A percentile compares a stretch with the other conserved stretches of the same genome.
These are phyloP conservation scores for Pseudocheirus occidentalis DNA, from an alignment of 2,797 vertebrate genomes.

Conservation along the genomic window DNA sequence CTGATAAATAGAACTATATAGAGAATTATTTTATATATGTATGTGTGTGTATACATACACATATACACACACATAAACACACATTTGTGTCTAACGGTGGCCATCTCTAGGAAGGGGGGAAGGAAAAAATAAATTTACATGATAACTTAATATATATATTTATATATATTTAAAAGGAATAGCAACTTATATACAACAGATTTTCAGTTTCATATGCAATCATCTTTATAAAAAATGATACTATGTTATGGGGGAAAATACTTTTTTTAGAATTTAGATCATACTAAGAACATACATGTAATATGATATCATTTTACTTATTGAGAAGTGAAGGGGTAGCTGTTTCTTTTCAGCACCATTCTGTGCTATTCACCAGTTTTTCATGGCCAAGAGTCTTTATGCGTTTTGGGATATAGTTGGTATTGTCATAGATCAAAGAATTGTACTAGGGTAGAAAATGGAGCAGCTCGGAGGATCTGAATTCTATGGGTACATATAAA, in stretches of 20 bases:
- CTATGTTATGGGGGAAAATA: background rate
- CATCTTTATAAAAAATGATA: too few relatives aligned
- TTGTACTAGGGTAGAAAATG: conserved; percentile 21
- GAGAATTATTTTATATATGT: too few relatives aligned
- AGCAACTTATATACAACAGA: too few relatives aligned
- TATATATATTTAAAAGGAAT: too few relatives aligned
- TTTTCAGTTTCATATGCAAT: too few relatives aligned
- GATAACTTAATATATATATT: too few relatives aligned
- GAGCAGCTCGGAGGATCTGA: conserved; percentile 2
- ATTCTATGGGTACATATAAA: background rate
- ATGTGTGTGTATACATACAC: too few relatives aligned
- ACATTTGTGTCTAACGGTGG: background rate
- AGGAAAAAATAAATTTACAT: too few relatives aligned
- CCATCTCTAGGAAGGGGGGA: too few relatives aligned
- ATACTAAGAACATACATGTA: background rate
- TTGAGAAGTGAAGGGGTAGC: conserved; percentile 34
- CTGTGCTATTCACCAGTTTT: background rate
- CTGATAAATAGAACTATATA: background rate
- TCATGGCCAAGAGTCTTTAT: background rate
- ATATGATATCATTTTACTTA: background rate
- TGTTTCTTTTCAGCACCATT: conserved; percentile 1
- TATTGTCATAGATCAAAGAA: conserved; percentile 32
- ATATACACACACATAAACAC: too few relatives aligned
- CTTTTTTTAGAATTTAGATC: conserved; percentile 19
- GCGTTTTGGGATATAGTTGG: background rate